phyloP scores from a whole-genome alignment of 92 coral and sea anemone species.

The Paragorgia papillata region DNA sequence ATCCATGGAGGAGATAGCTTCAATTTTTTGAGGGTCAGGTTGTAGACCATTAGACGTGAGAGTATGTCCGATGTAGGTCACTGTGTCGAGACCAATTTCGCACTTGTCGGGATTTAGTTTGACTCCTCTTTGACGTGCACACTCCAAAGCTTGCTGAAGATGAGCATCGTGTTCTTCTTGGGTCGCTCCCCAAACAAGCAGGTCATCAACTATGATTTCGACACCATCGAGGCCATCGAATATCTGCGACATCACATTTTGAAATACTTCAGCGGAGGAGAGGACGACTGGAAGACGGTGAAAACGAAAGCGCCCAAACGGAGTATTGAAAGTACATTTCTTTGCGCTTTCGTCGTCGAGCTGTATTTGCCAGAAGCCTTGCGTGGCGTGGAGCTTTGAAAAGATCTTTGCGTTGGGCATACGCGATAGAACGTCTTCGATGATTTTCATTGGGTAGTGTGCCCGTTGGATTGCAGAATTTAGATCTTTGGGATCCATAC shows the following conservation, averaged over 20 bases:
- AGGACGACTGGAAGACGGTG: constrained; percentile 11
- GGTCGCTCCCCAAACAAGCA: constrained; percentile 38
- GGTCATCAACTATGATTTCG: constrained; percentile 43
- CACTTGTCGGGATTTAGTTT: constrained; percentile 38
- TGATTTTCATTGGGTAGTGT: constrained; percentile 26
- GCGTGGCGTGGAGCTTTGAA: constrained; percentile 24
- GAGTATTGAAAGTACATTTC: constrained; percentile 14
- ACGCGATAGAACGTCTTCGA: constrained; percentile 22
- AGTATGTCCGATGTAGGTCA: constrained; percentile 32
- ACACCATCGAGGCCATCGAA: constrained; percentile 39
- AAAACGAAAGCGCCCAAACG: constrained; percentile 14
- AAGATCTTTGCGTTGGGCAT: constrained; percentile 22
- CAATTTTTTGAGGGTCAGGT: constrained; percentile 17
- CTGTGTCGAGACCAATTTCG: constrained; percentile 9
- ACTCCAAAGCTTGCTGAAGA: constrained; percentile 10
- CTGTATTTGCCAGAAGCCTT: constrained; percentile 30
- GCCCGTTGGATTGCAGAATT: constrained; percentile 25
- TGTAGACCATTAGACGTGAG: constrained; percentile 20
- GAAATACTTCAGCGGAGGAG: constrained; percentile 33
- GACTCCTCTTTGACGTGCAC: constrained; percentile 9
- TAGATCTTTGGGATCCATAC: constrained; percentile 25
- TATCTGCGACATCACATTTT: constrained; percentile 32
- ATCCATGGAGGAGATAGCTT: constrained; percentile 28
- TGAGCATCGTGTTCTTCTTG: constrained; percentile 29
- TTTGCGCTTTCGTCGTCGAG: constrained; percentile 28